Percentiles rank a stretch among this genome's conserved stretches.
Evolutionary conservation across 1,140 invertebrate species (phyloP).

Genomic region (Microplitis demolitor): DNA sequence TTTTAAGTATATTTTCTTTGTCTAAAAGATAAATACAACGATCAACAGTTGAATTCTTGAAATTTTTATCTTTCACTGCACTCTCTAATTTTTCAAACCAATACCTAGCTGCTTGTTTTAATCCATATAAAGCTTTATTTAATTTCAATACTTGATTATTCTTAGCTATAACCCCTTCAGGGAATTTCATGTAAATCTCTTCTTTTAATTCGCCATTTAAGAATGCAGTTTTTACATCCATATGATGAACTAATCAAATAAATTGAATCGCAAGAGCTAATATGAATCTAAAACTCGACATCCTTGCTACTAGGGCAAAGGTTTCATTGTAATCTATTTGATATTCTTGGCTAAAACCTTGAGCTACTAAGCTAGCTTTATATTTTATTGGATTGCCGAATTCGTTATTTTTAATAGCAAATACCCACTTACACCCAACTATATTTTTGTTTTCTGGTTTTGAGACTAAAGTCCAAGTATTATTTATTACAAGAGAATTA

Average conservation of each 20-base stretch:
- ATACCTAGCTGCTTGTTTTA: conserved; percentile 48
- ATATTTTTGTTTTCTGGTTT: conserved; percentile 49
- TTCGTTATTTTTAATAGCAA: conserved; percentile 23
- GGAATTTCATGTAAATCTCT: conserved; percentile 41
- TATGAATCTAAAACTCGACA: conserved; percentile 45
- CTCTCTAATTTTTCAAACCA: conserved; percentile 46
- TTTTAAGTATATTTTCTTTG: not conserved
- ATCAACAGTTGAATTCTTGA: conserved; percentile 22
- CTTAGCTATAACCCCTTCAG: conserved; percentile 35
- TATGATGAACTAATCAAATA: conserved; percentile 51
- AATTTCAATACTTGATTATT: conserved; percentile 26
- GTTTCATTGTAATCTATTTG: conserved; percentile 47
- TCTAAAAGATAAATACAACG: conserved; percentile 21
- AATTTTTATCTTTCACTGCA: not conserved
- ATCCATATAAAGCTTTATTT: conserved; percentile 41
- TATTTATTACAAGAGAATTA: conserved; percentile 46
- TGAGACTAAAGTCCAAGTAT: conserved; percentile 50
- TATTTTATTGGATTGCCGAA: conserved; percentile 43
- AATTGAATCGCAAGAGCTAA: conserved; percentile 54
- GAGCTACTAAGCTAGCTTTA: conserved; percentile 55
- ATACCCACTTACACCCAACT: conserved; percentile 24
- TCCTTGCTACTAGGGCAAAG: conserved; percentile 25
- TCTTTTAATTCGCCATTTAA: conserved; percentile 48
- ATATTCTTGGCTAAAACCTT: conserved; percentile 50
- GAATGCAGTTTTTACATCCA: conserved; percentile 48